These are phyloP conservation scores for Mormyrops attenuatus DNA, from an alignment of 2,797 vertebrate species.

Conservation along the genomic window DNA sequence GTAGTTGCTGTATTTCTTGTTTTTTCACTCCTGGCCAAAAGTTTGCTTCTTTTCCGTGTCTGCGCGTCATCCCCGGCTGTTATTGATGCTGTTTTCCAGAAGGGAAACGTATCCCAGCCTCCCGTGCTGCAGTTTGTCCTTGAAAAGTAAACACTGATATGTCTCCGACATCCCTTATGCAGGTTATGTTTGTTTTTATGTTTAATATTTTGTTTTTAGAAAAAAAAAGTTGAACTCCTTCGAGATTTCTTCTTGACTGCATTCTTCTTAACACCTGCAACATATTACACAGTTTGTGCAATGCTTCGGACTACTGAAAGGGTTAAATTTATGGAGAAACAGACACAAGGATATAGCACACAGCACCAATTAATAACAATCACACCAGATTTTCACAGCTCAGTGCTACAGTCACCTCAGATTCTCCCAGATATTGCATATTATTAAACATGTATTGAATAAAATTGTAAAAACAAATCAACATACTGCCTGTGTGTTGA, in stretches of 20 bases:
- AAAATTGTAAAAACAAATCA: background rate
- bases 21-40: background rate
- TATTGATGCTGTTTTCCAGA: background rate
- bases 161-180: conserved; percentile 27
- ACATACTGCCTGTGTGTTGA: background rate
- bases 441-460: background rate
- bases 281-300: conserved; percentile 27
- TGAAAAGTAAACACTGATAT: conserved; percentile 24
- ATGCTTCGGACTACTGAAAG: conserved; percentile 16
- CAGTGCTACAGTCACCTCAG: background rate
- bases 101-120: background rate
- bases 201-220: conserved; percentile 34
- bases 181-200: conserved; percentile 23
- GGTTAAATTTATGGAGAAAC: conserved; percentile 8
- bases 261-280: conserved; percentile 37
- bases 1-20: conserved; percentile 14
- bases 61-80: background rate
- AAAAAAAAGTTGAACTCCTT: conserved; percentile 36
- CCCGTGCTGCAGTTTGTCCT: background rate
- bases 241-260: conserved; percentile 33
- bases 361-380: conserved; percentile 20
- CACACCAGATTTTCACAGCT: background rate
- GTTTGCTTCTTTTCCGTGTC: background rate
- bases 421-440: background rate
- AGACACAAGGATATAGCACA: background rate